These are phyloP conservation scores for Pseudolycoriella hygida DNA, from an alignment of 2,888 invertebrate species.

Conservation along the genomic window DNA sequence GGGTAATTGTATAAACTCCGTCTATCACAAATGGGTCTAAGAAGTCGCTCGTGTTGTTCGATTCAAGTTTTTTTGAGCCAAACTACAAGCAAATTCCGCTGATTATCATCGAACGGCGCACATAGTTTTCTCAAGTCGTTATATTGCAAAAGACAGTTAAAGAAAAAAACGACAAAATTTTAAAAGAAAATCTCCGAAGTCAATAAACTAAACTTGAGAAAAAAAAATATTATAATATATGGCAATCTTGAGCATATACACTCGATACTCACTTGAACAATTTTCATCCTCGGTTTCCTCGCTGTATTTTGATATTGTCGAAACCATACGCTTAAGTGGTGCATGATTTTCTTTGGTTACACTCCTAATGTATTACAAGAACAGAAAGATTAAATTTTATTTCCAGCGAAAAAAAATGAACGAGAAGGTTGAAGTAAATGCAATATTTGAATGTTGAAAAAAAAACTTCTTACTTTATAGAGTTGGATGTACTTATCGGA, in stretches of 20 bases:
- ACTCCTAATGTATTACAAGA: constrained; percentile 9
- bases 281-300: constrained; percentile 24
- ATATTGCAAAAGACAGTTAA: too few relatives aligned
- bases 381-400: constrained; percentile 4
- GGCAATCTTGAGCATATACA: not conserved
- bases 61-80: too few relatives aligned
- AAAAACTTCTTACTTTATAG: constrained; percentile 23
- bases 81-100: too few relatives aligned
- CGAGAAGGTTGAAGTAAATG: not conserved
- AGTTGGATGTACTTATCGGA: constrained; percentile 22
- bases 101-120: too few relatives aligned
- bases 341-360: constrained; percentile 16
- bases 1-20: too few relatives aligned
- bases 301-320: constrained; percentile 27
- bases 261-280: constrained; percentile 3
- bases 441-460: not conserved
- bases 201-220: constrained; percentile 1
- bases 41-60: too few relatives aligned
- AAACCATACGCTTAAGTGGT: constrained; percentile 23
- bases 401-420: not conserved
- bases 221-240: constrained; percentile 1
- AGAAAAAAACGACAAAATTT: too few relatives aligned
- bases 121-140: too few relatives aligned
- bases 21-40: too few relatives aligned
- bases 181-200: too few relatives aligned